Percentiles rank a stretch among this genome's conserved stretches.
Conservation (phyloP, 2,113 vertebrate species). For the Cephalopholis sonnerati region DNA sequence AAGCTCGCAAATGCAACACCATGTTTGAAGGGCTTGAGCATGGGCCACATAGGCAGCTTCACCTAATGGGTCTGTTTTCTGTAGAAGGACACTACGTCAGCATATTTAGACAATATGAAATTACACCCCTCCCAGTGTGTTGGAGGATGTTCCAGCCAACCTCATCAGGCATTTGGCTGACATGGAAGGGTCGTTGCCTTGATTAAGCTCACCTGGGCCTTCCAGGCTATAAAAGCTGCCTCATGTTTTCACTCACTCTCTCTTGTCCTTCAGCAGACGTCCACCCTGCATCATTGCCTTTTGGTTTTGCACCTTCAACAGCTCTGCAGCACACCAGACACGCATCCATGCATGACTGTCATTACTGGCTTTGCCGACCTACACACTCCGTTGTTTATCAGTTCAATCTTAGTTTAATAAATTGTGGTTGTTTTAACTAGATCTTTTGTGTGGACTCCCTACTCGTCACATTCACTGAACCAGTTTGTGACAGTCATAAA, state of each 20-base stretch:
- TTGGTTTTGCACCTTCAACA: no score
- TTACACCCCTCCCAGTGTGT: no score
- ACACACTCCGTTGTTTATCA: no score
- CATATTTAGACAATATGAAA: background rate
- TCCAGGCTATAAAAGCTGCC: background rate
- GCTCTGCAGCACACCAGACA: no score
- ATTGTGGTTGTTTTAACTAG: no score
- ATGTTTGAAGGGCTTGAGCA: background rate
- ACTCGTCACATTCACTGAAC: no score
- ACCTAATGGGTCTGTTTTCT: background rate
- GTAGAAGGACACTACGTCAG: background rate
- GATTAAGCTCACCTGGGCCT: background rate
- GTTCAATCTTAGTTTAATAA: no score
- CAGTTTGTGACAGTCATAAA: no score
- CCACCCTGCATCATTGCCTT: no score
- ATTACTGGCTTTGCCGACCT: background rate
- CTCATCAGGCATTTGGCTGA: background rate
- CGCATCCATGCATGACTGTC: background rate
- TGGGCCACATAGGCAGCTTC: background rate
- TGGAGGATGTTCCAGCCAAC: no score
- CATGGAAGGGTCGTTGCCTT: background rate
- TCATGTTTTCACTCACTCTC: background rate
- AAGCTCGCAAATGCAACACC: no score
- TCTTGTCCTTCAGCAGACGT: background rate
- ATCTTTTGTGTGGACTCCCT: no score